Evolutionary conservation across 2,797 vertebrate species (phyloP), one percentile per base, ranked within the genome.

Genomic region (Trachurus trachurus): DNA sequence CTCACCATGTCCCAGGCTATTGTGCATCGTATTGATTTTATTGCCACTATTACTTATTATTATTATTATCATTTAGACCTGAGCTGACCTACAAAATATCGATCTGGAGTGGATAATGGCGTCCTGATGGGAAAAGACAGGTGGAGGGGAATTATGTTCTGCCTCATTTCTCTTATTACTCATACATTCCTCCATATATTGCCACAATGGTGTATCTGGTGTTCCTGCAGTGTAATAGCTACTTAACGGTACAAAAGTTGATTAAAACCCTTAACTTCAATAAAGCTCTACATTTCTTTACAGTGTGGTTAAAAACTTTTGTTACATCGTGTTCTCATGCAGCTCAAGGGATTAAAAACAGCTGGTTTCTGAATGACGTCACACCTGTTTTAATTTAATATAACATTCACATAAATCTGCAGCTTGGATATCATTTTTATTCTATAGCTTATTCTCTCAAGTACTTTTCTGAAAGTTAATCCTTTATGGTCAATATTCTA

Each of bases 21-120:
- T n/a, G 44, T 68, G 10, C 61, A 10, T 68, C 71, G 31, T 66
- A 39, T 60, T 84, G 57, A 70, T 69, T 80, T 60, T 56, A 50
- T 58, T 62, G 9, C 7, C 12, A 13, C 13, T 47, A 8, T n/a
- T 59, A 76, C 9, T 74, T 15, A 53, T 37, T 37, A 34, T 21
- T 71, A 5, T 80, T n/a, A 57, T 42, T 17, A 60, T 65, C 57
- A 61, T 61, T 45, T 42, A 47, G 12, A 49, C 1, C 0, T 53
- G 12, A 57, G 4, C 6, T 58, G 57, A 59, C 22, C 2, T 2
- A 15, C 45, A 74, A 11, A 74, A 64, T 69, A 53, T 40, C 5
- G 8, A 65, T 66, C 13, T 52, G 5, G 49, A 73, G 56, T 26
- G 6, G 2, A 62, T 34, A 31, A 42, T 40, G 19, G 21, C 22